These are phyloP conservation scores for Acromyrmex echinatior DNA, from an alignment of 1,140 invertebrate genomes.

Conservation along the genomic window DNA sequence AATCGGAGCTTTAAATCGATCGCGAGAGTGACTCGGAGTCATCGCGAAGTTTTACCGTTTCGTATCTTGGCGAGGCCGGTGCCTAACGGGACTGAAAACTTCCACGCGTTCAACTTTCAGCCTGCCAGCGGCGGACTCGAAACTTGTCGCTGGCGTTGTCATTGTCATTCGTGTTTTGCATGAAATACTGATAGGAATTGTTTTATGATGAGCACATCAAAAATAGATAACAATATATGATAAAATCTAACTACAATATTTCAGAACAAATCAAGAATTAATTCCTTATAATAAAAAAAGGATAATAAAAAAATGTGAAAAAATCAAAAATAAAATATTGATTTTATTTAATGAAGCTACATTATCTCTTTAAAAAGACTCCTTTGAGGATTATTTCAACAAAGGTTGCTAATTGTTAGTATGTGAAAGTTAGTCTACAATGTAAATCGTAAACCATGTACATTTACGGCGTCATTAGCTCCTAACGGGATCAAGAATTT, in stretches of 20 bases:
- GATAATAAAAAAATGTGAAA: background rate
- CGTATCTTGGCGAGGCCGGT: conserved; percentile 36
- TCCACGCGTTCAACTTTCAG: conserved; percentile 52
- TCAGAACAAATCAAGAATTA: background rate
- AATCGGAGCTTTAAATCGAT: conserved; percentile 43
- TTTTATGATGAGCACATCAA: background rate
- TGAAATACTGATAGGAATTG: background rate
- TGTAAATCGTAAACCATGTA: conserved; percentile 51
- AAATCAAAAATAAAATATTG: background rate
- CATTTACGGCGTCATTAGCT: conserved; percentile 64
- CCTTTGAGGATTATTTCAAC: background rate
- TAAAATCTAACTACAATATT: background rate
- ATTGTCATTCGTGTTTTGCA: background rate
- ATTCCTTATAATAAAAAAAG: background rate
- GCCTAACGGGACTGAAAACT: conserved; percentile 64
- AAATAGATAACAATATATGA: background rate
- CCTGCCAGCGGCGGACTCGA: background rate
- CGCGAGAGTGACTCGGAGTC: background rate
- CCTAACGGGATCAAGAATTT: conserved; percentile 68
- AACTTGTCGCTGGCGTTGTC: background rate
- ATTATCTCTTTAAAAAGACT: background rate
- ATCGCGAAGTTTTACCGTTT: conserved; percentile 62
- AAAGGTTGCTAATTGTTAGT: background rate
- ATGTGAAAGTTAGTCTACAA: conserved; percentile 24
- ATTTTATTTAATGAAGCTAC: background rate